A percentile compares a stretch with the other conserved stretches of the same genome.
Conservation (phyloP, 2,888 invertebrate species). For the Chalcosyrphus nemorum region DNA sequence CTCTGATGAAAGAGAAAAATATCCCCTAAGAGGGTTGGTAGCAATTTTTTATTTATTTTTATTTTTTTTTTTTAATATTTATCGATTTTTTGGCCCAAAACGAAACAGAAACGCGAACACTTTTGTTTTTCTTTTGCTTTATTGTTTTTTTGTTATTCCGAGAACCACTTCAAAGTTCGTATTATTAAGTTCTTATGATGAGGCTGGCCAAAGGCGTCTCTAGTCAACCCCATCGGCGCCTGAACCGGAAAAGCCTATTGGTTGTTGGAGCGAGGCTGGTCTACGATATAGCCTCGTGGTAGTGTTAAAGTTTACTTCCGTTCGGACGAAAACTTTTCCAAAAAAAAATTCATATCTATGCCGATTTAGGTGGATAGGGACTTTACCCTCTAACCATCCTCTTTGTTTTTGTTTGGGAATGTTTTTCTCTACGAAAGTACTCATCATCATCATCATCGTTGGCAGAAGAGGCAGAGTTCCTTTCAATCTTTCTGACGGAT, state of each 20-base stretch:
- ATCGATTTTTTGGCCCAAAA: constrained; percentile 18
- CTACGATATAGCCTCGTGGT: not conserved
- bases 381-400: no score
- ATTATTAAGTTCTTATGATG: constrained; percentile 24
- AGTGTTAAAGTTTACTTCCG: not conserved
- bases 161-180: constrained; percentile 15
- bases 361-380: not conserved
- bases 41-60: no score
- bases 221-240: constrained; percentile 10
- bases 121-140: not conserved
- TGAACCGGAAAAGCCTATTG: constrained; percentile 26
- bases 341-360: constrained; percentile 13
- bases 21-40: not conserved
- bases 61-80: constrained; percentile 4
- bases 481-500: constrained; percentile 46
- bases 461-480: not conserved
- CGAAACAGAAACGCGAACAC: constrained; percentile 10
- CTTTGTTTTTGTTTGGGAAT: constrained; percentile 14
- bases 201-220: constrained; percentile 1
- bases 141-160: not conserved
- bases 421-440: not conserved
- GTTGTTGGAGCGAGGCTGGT: not conserved
- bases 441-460: not conserved
- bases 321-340: not conserved
- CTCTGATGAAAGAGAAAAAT: not conserved